Base-by-base conservation (phyloP, 2,888 invertebrate genomes). In the Nomada fabriciana region DNA sequence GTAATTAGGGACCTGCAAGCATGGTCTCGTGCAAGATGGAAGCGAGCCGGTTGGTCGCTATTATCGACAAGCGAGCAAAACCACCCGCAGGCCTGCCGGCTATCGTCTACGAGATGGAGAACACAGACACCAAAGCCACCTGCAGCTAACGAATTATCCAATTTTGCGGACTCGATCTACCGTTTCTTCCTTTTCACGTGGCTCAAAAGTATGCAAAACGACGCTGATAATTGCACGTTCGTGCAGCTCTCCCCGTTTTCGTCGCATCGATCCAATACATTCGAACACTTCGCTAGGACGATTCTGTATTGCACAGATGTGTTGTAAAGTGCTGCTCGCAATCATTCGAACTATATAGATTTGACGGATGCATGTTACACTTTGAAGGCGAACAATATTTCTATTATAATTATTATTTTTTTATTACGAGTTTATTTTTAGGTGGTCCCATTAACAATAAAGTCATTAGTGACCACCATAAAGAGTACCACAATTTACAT, bases 101-200 rank as follows among this genome's bases (percentile, higher is more conserved):
- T 65, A 80, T 85, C 57, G 63, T 67, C 84, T 69, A 68, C n/a
- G 61, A 80, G 74, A 71, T 68, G 69, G 74, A 52, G 68, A 78
- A 78, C 53, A 61, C 57, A 23, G 47, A 13, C 64, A 13, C 29
- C 25, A 69, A 76, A 61, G 80, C 75, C 80, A 85, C 85, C 87
- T 82, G 85, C 84, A 84, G 84, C 76, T 74, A 69, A 82, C 84
- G 83, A 89, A 90, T 89, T 89, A 86, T 89, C 84, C 87, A 87
- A 89, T 89, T 89, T 87, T 73, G 73, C 42, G 47, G 52, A 53
- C 63, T 42, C 18, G 47, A 23, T 64, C 55, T 13, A 42, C 63
- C 42, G 72, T 73, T 69, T 73, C 61, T 55, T 36, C 57, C 36
- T 63, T 59, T 53, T 63, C 57, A 13, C 61, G 50, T 59, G 47